Percentiles rank a stretch among this genome's conserved stretches.
phyloP scores from a whole-genome alignment of 1,140 invertebrate species.

The Magallana ariakensis region DNA sequence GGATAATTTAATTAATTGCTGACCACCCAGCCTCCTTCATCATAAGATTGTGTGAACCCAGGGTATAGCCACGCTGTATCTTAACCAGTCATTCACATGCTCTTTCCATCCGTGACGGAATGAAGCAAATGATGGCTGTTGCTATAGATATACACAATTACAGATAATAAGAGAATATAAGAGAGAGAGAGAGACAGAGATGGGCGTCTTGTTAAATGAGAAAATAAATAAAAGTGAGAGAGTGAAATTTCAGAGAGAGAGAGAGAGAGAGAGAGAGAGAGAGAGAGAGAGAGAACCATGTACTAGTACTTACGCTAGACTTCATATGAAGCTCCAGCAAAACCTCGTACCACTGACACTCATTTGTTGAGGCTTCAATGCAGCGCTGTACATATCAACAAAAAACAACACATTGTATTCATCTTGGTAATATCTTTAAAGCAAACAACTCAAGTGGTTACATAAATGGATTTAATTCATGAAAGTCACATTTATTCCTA shows the following conservation, averaged over 20 bases:
- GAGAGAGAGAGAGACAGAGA: background rate
- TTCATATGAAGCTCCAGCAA: background rate
- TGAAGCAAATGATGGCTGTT: background rate
- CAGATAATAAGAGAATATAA: background rate
- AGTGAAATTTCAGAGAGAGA: background rate
- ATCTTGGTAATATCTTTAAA: no score
- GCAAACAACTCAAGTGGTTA: no score
- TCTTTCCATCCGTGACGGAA: conserved; percentile 7
- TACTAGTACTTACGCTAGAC: background rate
- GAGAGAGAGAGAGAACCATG: background rate
- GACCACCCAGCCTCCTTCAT: no score
- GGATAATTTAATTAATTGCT: no score
- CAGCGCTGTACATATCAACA: background rate
- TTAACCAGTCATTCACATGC: background rate
- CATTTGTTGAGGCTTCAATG: background rate
- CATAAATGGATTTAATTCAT: no score
- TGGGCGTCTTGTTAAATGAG: background rate
- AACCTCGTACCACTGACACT: background rate
- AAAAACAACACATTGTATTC: background rate
- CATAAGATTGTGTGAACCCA: background rate
- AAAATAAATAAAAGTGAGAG: background rate
- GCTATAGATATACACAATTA: background rate
- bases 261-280: background rate
- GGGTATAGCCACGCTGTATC: background rate
- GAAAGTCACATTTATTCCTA: no score